Evolutionary conservation across 2,113 vertebrate genomes (phyloP).

Genomic region (Geococcyx californianus): DNA sequence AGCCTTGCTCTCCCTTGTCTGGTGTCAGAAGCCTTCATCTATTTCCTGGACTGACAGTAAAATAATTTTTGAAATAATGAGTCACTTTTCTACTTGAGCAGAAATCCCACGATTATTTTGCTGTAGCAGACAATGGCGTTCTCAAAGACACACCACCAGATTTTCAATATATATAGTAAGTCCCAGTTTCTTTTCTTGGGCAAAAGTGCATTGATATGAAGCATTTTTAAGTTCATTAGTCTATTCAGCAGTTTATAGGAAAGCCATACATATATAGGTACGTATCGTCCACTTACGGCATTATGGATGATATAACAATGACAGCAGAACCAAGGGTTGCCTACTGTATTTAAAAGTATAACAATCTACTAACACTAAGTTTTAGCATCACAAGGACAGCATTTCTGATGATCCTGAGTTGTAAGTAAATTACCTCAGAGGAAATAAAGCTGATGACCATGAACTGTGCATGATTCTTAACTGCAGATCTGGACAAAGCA

Average conservation of each 20-base stretch:
- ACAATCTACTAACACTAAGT: not conserved
- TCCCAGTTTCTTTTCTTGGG: conserved; percentile 40
- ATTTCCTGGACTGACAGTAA: conserved; percentile 60
- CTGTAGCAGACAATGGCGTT: conserved; percentile 70
- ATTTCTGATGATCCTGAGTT: not conserved
- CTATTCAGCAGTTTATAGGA: not conserved
- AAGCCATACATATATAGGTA: not conserved
- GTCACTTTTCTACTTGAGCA: conserved; percentile 66
- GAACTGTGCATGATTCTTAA: not conserved
- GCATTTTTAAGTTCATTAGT: conserved; percentile 28
- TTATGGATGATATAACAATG: not conserved
- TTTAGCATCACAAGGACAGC: not conserved
- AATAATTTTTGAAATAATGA: conserved; percentile 79
- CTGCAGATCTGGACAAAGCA: conserved; percentile 16
- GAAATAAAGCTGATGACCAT: conserved; percentile 14
- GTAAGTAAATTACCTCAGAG: conserved; percentile 4
- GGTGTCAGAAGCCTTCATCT: conserved; percentile 71
- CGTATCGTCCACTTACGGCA: not conserved
- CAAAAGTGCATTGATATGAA: conserved; percentile 23
- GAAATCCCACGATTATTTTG: conserved; percentile 73
- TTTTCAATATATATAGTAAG: conserved; percentile 67
- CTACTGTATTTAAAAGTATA: not conserved
- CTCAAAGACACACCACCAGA: conserved; percentile 62
- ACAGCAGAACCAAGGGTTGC: not conserved
- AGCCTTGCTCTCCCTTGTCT: conserved; percentile 47